Base-by-base conservation (phyloP, 2,888 invertebrate species). In the Pelosia muscerda region DNA sequence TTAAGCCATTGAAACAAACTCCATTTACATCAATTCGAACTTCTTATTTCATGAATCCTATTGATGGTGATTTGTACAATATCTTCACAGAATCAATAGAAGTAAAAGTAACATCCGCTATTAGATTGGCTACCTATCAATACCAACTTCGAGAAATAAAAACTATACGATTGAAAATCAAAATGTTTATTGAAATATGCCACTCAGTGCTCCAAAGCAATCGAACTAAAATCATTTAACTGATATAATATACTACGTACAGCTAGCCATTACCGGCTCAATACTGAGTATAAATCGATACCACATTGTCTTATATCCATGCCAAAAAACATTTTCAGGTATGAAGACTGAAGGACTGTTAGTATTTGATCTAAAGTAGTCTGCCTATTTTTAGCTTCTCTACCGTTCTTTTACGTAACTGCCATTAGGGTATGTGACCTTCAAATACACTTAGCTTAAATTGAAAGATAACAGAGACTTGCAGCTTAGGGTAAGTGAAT, bases 321-420 rank as follows among this genome's bases (percentile, higher is more conserved):
- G 19, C 11, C 23, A 13, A 22, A 63, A 63, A 63, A 42, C 25
- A 63, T 34, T 55, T 63, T 19, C 55, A 55, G n/a, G 9, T 22
- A 34, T 34, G 55, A 34, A 31, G 34, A 63, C 23, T 63, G 63
- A 54, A 55, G 34, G 38, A 63, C 34, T 55, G 22, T 28, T 63
- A 49, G 61, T 49, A 28, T 62, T 62, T 53, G 49, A 53, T 62
- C 28, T 62, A n/a, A 53, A 49, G 55, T 38, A 25, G 23, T 31
- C 22, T n/a, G 2, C n/a, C 49, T 49, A 58, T 58, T 23, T 31
- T 58, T 57, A 31, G 10, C 31, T 22, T 4, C 8, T 49, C 19
- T 2, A 49, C n/a, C n/a, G n/a, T 49, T 49, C 49, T 49, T 49
- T 49, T n/a, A 49, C 49, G 49, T 49, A 49, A n/a, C 49, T 49